A percentile compares a stretch with the other conserved stretches of the same genome.
These are phyloP conservation scores for Puntigrus tetrazona DNA, from an alignment of 2,113 vertebrate species.

Conservation along the genomic window DNA sequence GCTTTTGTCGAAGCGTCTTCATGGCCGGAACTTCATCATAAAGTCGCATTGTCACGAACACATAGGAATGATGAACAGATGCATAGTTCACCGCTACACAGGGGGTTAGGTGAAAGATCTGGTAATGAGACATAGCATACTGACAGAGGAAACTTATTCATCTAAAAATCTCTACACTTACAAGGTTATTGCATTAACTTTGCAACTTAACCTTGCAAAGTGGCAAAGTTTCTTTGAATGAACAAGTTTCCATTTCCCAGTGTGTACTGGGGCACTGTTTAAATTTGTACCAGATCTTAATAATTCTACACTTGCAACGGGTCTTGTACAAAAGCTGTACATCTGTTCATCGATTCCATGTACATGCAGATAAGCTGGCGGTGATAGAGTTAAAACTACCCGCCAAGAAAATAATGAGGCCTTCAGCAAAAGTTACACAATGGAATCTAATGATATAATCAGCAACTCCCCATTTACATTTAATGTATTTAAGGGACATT, in stretches of 20 bases:
- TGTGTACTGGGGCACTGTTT: too few relatives aligned
- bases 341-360: too few relatives aligned
- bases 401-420: not conserved
- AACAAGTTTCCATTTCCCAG: not conserved
- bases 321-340: fast-evolving
- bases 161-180: too few relatives aligned
- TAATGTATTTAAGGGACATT: not conserved
- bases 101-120: too few relatives aligned
- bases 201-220: not conserved
- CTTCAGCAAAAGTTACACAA: not conserved
- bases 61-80: too few relatives aligned
- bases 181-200: too few relatives aligned
- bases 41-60: too few relatives aligned
- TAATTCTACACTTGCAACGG: not conserved
- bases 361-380: not conserved
- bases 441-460: not conserved
- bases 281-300: not conserved
- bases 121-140: too few relatives aligned
- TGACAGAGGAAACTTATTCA: too few relatives aligned
- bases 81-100: too few relatives aligned
- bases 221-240: not conserved
- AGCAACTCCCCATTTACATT: not conserved
- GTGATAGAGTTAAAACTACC: not conserved
- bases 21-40: too few relatives aligned
- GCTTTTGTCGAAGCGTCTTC: too few relatives aligned